phyloP scores from a whole-genome alignment of 2,888 invertebrate species.

The Brassicogethes aeneus region DNA sequence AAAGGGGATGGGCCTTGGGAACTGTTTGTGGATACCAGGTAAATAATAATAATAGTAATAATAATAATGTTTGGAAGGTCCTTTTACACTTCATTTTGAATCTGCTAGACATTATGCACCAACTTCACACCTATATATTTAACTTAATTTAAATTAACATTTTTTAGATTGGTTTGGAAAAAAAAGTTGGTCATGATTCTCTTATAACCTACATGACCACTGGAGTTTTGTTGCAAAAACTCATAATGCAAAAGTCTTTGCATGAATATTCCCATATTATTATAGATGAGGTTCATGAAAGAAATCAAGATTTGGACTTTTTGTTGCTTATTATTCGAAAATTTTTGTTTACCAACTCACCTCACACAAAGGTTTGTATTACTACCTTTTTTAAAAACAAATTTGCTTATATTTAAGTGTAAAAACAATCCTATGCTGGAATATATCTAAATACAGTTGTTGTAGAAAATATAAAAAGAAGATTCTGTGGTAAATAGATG shows the following conservation, averaged over 20 bases:
- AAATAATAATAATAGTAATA: slow-evolving; percentile 1
- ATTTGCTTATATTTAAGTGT: no score
- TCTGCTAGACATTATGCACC: no score
- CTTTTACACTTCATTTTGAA: no score
- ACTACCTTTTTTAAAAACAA: no score
- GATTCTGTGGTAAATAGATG: not conserved
- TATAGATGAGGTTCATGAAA: slow-evolving; percentile 90
- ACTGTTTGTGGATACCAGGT: slow-evolving; percentile 86
- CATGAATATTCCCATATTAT: slow-evolving; percentile 80
- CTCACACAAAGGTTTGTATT: slow-evolving; percentile 56
- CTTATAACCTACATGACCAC: slow-evolving; percentile 82
- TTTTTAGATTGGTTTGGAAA: slow-evolving; percentile 61
- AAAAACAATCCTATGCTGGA: not conserved
- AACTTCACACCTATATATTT: no score
- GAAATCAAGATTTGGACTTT: slow-evolving; percentile 89
- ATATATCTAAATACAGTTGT: not conserved
- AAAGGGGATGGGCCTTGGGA: slow-evolving; percentile 75
- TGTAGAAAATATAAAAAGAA: not conserved
- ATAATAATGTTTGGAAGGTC: not conserved
- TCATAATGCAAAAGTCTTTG: slow-evolving; percentile 60
- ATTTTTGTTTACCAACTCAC: slow-evolving; percentile 59
- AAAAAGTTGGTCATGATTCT: slow-evolving; percentile 54
- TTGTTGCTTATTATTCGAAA: slow-evolving; percentile 73
- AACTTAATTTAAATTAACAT: no score
- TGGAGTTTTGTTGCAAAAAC: slow-evolving; percentile 74